Evolutionary conservation across 2,797 vertebrate species (phyloP).

Genomic region (Emydoidea blandingii): DNA sequence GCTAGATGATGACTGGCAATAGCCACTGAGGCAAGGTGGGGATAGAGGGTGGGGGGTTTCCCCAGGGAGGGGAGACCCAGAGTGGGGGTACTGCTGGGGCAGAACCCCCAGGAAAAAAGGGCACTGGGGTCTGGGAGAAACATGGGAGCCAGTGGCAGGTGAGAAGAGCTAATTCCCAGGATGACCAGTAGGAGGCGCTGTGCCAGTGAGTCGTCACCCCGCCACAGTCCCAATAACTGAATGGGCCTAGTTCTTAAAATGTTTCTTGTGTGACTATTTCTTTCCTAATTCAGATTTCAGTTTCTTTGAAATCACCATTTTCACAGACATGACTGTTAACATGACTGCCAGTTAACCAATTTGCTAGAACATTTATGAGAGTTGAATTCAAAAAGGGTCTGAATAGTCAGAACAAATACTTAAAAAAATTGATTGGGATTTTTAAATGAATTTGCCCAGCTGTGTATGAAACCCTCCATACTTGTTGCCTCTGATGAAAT

Average conservation of each 20-base stretch:
- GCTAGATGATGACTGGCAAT: too few relatives aligned
- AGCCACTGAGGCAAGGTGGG: too few relatives aligned
- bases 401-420: not conserved
- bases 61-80: too few relatives aligned
- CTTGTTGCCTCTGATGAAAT: not conserved
- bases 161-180: too few relatives aligned
- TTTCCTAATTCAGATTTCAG: not conserved
- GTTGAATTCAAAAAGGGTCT: not conserved
- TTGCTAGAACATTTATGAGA: not conserved
- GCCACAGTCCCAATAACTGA: not conserved
- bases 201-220: too few relatives aligned
- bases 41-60: too few relatives aligned
- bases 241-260: not conserved
- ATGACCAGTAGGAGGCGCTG: too few relatives aligned
- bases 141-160: too few relatives aligned
- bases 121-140: too few relatives aligned
- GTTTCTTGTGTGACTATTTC: not conserved
- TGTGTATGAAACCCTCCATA: not conserved
- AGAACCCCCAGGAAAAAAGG: too few relatives aligned
- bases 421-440: not conserved
- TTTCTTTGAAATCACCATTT: not conserved
- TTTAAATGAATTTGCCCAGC: not conserved
- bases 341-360: not conserved
- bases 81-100: too few relatives aligned
- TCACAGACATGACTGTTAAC: not conserved